Base-by-base conservation (phyloP, 2,888 invertebrate species). In the Macrosiphum euphorbiae region DNA sequence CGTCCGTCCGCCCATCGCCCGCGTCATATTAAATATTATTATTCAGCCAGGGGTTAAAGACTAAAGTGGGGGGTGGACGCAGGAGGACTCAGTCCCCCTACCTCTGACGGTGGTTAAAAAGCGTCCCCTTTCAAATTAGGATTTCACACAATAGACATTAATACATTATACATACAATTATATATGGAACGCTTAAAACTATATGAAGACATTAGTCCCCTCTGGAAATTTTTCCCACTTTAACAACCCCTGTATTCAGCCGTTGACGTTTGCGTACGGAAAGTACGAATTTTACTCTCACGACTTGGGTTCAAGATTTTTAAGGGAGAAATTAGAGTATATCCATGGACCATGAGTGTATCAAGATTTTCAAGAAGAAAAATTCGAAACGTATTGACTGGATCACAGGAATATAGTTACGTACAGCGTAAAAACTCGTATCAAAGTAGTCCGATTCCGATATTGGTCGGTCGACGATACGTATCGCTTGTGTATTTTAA, bases 281-380 rank as follows among this genome's bases (percentile, higher is more conserved):
- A 26, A 24, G 26, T 78, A 3, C 1, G 47, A 47, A 44, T 44
- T 85, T 28, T 26, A 2, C 26, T 0, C 28, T 24, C 13, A 13
- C 10, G 11, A 10, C 7, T 26, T 11, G 16, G 5, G 13, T n/a
- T n/a, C n/a, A 16, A n/a, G 0, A 13, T n/a, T n/a, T 13, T n/a
- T 67, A n/a, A n/a, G 16, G 5, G 16, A n/a, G 52, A 55, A 16
- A n/a, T 67, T 67, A 0, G n/a, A n/a, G n/a, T 67, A 13, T 67
- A 28, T 61, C 61, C 7, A 44, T 7, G 44, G 7, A 7, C 61
- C 7, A 44, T 7, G 44, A 44, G 44, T 44, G 44, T 44, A 44
- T n/a, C n/a, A n/a, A 67, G 5, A 35, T 67, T 67, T 67, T 67
- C 67, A 52, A 52, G 16, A 16, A 52, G 52, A 52, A 52, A 16